phyloP scores from a whole-genome alignment of 1,140 invertebrate genomes.

The Calephelis virginiensis region DNA sequence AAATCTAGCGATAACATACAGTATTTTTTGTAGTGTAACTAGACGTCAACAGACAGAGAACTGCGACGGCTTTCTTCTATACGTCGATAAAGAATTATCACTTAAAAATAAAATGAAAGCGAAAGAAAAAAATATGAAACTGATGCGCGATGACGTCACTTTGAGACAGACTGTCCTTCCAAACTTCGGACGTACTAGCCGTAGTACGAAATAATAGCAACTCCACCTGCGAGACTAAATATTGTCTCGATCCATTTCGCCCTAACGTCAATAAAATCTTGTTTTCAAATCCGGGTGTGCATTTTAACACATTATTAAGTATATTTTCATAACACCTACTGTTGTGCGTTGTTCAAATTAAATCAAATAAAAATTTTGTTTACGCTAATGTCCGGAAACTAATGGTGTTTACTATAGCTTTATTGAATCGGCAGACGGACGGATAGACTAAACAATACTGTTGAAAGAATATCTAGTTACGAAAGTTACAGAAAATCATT shows the following conservation, averaged over 20 bases:
- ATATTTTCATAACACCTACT: conserved; percentile 16
- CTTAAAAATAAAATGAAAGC: no score
- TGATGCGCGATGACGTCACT: no score
- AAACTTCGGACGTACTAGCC: no score
- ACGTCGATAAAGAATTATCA: no score
- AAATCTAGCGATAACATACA: no score
- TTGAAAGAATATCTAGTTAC: conserved; percentile 16
- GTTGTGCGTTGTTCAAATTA: conserved; percentile 17
- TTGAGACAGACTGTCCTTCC: no score
- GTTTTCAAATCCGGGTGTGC: conserved; percentile 2
- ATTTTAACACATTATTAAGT: conserved; percentile 17
- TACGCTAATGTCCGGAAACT: conserved; percentile 9
- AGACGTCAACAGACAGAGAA: no score
- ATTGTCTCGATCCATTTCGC: neutral
- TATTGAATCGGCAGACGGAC: conserved; percentile 12
- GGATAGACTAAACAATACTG: conserved; percentile 10
- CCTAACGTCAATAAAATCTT: conserved; percentile 8
- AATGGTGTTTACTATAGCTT: conserved; percentile 17
- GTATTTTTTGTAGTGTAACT: no score
- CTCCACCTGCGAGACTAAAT: neutral
- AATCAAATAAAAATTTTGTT: conserved; percentile 17
- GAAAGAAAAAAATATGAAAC: no score
- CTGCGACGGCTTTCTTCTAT: no score
- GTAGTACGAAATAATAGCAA: no score
- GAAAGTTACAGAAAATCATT: conserved; percentile 16